Base-by-base conservation (phyloP, 2,797 vertebrate genomes). In the Clarias laeviceps region DNA sequence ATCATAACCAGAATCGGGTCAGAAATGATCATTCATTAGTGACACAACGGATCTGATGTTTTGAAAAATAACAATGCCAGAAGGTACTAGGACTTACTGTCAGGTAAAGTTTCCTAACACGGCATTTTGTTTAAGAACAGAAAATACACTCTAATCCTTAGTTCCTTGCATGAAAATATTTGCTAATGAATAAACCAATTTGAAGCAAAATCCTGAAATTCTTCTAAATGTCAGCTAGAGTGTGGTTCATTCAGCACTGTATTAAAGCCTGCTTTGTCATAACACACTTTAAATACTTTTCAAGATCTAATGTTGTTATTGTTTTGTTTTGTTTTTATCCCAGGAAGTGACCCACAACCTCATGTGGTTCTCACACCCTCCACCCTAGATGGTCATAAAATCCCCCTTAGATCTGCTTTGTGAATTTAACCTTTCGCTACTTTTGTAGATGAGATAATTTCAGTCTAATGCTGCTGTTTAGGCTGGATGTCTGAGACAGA, bases 351-450 rank as follows among this genome's bases (percentile, higher is more conserved):
- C 29, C 56, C 18, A 3, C 11, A 29, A 34, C 56, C 74, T 84
- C 86, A 79, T 65, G 81, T 89, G 85, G 84, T 88, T 84, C 82
- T 89, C 27, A 56, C 85, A 32, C 56, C 29, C 27, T 32, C 73
- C 57, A 12, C 61, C 85, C 57, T 54, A 54, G 69, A 80, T 82
- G 61, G 74, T 81, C 83, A 61, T 83, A 54, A 86, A 86, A 87
- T 86, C 86, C 84, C 59, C 50, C 50, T 81, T 50, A 57, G 80
- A 82, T 54, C 70, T 14, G 11, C 56, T 34, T 65, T 32, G 76
- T 81, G 77, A 88, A 77, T 64, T 59, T 85, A 80, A 88, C 61
- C 62, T 82, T 77, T 40, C 61, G 0, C 27, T 22, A 3, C 62
- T 64, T 84, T 74, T 84, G 82, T 80, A 78, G 76, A n/a, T 24